Conservation (phyloP, 2,888 invertebrate genomes). For the Dolomedes plantarius region DNA sequence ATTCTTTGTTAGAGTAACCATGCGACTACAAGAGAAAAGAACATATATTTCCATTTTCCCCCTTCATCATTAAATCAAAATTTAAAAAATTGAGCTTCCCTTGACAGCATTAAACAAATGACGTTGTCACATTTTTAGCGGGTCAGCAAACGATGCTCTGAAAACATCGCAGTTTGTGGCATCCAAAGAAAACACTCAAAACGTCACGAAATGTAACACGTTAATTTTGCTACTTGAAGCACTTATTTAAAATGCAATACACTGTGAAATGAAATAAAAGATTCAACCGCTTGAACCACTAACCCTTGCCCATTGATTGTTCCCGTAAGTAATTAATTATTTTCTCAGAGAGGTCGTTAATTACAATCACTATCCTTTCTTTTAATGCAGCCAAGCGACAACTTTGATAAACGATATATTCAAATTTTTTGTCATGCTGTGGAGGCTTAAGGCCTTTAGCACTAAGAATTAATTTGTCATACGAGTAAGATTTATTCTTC, state of each 20-base stretch:
- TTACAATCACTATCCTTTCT: conserved; percentile 14
- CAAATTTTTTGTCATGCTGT: neutral
- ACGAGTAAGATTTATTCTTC: conserved; percentile 9
- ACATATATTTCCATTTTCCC: too few species aligned
- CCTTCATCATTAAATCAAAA: too few species aligned
- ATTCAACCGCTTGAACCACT: conserved; percentile 12
- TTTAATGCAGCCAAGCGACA: conserved; percentile 13
- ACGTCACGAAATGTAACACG: neutral
- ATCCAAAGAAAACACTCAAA: neutral
- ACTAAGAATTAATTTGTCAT: conserved; percentile 7
- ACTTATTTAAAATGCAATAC: neutral
- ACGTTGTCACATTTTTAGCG: too few species aligned
- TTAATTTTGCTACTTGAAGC: neutral
- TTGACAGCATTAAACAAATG: too few species aligned
- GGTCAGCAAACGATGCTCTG: neutral
- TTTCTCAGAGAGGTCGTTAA: conserved; percentile 13
- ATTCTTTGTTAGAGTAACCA: too few species aligned
- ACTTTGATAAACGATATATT: conserved; percentile 16
- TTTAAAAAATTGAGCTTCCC: too few species aligned
- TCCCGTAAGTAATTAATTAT: neutral
- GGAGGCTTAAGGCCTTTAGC: conserved; percentile 11
- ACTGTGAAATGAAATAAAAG: neutral
- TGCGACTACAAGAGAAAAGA: too few species aligned
- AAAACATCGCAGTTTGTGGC: neutral
- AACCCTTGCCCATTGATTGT: conserved; percentile 16